Conservation (phyloP, 2,113 vertebrate genomes). For the Microtus richardsoni region DNA sequence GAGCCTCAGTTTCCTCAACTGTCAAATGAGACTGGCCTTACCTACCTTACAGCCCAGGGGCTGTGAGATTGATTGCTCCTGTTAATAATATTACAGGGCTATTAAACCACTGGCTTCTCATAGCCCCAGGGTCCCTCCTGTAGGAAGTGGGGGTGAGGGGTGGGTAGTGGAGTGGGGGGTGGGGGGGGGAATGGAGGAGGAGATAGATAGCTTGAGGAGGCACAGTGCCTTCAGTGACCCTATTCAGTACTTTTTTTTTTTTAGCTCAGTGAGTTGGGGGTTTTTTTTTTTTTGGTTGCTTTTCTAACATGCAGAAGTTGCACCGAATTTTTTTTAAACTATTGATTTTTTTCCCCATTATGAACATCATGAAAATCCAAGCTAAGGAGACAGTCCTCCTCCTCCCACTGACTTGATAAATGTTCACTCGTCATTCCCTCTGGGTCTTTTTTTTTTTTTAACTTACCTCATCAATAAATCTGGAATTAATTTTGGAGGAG, state of each 20-base stretch:
- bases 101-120: neutral
- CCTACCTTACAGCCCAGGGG: neutral
- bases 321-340: slow-evolving; percentile 8
- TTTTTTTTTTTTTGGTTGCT: neutral
- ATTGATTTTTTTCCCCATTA: neutral
- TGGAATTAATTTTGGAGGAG: slow-evolving; percentile 54
- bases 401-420: neutral
- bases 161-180: no score
- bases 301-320: neutral
- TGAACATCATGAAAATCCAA: slow-evolving; percentile 33
- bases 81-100: neutral
- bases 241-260: neutral
- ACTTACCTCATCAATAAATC: slow-evolving; percentile 46
- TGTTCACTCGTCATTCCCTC: neutral
- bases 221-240: neutral
- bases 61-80: neutral
- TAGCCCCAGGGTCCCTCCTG: neutral
- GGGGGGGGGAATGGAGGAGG: no score
- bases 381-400: neutral
- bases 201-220: neutral
- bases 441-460: neutral
- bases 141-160: neutral
- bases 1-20: neutral
- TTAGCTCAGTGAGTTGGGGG: neutral
- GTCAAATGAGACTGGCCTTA: neutral